These are phyloP conservation scores for Solea solea DNA, from an alignment of 2,113 vertebrate species.

Conservation along the genomic window DNA sequence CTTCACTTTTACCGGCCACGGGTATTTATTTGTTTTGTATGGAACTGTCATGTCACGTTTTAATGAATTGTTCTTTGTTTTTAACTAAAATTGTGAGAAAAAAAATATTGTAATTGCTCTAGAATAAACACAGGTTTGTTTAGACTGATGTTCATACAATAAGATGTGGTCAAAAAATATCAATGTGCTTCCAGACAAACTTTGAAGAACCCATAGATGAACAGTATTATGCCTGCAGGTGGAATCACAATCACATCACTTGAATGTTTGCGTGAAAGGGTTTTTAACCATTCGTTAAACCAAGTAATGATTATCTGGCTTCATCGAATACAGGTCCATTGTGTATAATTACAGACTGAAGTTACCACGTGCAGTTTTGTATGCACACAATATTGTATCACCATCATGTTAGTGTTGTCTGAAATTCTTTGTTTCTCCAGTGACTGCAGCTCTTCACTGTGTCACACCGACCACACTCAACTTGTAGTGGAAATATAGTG, in stretches of 20 bases:
- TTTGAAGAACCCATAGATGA: slow-evolving; percentile 36
- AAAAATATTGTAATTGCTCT: slow-evolving; percentile 13
- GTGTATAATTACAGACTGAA: slow-evolving; percentile 30
- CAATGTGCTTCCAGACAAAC: slow-evolving; percentile 64
- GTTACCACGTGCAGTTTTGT: not conserved
- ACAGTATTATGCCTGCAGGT: slow-evolving; percentile 41
- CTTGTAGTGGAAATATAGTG: slow-evolving; percentile 19
- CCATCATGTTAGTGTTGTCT: slow-evolving; percentile 47
- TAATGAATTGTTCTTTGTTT: slow-evolving; percentile 28
- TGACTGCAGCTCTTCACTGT: slow-evolving; percentile 21
- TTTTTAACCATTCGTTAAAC: too few species aligned
- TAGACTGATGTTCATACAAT: slow-evolving; percentile 14
- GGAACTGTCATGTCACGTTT: slow-evolving; percentile 34
- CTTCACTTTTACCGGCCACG: slow-evolving; percentile 36
- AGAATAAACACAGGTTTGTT: slow-evolving; percentile 27
- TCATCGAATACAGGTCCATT: slow-evolving; percentile 21
- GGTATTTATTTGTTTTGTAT: slow-evolving; percentile 52
- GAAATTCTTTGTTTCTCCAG: slow-evolving; percentile 49
- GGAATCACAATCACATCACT: slow-evolving; percentile 27
- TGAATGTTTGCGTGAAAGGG: slow-evolving; percentile 39
- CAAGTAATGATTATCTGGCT: slow-evolving; percentile 26
- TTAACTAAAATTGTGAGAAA: too few species aligned
- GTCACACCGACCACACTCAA: slow-evolving; percentile 5
- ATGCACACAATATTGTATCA: slow-evolving; percentile 20
- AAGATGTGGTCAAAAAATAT: slow-evolving; percentile 36